These are phyloP conservation scores for Melieria picta DNA, from an alignment of 2,888 invertebrate species.

Conservation along the genomic window DNA sequence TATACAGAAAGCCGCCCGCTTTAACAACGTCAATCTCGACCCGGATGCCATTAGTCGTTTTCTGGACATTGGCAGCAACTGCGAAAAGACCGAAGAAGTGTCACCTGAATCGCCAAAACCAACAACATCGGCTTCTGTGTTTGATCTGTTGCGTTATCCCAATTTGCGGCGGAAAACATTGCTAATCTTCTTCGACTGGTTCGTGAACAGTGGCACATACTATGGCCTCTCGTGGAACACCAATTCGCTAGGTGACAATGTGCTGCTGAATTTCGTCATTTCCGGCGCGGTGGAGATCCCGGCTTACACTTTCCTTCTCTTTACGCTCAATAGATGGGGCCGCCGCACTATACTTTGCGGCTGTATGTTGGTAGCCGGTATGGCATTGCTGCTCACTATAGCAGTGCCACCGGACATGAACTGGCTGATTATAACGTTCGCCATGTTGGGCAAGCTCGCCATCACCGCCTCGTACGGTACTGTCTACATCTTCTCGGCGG, in stretches of 20 bases:
- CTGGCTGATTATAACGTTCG: constrained; percentile 71
- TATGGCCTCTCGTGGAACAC: constrained; percentile 83
- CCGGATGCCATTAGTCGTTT: constrained; percentile 69
- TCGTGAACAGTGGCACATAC: constrained; percentile 81
- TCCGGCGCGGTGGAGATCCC: constrained; percentile 82
- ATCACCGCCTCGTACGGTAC: constrained; percentile 80
- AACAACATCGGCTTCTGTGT: constrained; percentile 64
- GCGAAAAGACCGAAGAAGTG: constrained; percentile 48
- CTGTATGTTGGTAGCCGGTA: constrained; percentile 74
- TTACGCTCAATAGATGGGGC: constrained; percentile 77
- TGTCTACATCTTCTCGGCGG: constrained; percentile 78
- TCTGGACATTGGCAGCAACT: constrained; percentile 63
- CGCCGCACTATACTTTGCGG: constrained; percentile 75
- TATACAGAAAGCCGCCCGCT: constrained; percentile 73
- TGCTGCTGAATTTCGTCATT: constrained; percentile 78
- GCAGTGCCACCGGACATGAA: constrained; percentile 69
- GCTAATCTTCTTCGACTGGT: constrained; percentile 81
- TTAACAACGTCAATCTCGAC: constrained; percentile 72
- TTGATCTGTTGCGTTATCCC: constrained; percentile 73
- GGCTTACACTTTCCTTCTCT: constrained; percentile 73
- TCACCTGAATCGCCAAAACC: constrained; percentile 50
- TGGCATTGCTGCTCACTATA: constrained; percentile 70
- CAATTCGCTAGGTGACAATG: constrained; percentile 76
- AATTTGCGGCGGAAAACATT: constrained; percentile 73
- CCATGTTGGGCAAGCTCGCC: constrained; percentile 78